phyloP scores from a whole-genome alignment of 2,888 invertebrate species.

The Drosophila borborema region DNA sequence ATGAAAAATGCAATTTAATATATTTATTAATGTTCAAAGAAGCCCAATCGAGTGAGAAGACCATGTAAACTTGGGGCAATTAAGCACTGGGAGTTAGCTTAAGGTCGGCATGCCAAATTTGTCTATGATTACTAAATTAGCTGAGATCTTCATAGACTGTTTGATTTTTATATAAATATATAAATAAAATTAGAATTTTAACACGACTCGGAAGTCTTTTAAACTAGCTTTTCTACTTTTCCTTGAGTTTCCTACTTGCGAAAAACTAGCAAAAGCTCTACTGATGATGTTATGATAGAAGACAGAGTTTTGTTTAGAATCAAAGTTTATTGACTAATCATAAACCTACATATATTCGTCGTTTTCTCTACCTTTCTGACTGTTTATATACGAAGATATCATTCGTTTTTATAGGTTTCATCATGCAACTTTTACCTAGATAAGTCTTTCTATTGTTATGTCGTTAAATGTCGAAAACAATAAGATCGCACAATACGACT shows the following conservation, averaged over 20 bases:
- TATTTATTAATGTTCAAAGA: constrained; percentile 18
- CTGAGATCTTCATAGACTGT: background rate
- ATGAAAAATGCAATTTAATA: constrained; percentile 20
- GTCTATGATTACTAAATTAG: too few species aligned
- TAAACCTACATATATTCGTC: background rate
- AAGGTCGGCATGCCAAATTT: background rate
- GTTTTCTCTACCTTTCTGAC: background rate
- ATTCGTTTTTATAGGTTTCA: background rate
- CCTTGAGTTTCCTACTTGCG: too few species aligned
- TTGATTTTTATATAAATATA: background rate
- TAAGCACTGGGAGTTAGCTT: background rate
- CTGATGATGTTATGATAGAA: too few species aligned
- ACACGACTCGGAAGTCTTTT: background rate
- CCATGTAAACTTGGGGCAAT: constrained; percentile 40
- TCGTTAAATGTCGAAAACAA: background rate
- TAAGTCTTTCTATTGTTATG: background rate
- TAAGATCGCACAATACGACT: background rate
- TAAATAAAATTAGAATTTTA: background rate
- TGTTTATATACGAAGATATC: background rate
- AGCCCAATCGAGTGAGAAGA: constrained; percentile 15
- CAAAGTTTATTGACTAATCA: background rate
- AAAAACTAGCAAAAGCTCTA: too few species aligned
- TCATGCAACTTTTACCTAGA: background rate
- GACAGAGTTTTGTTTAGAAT: background rate
- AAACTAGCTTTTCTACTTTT: too few species aligned